Percentiles rank a stretch among this genome's conserved stretches.
Evolutionary conservation across 2,113 vertebrate genomes (phyloP).

Genomic region (Macquaria australasica): DNA sequence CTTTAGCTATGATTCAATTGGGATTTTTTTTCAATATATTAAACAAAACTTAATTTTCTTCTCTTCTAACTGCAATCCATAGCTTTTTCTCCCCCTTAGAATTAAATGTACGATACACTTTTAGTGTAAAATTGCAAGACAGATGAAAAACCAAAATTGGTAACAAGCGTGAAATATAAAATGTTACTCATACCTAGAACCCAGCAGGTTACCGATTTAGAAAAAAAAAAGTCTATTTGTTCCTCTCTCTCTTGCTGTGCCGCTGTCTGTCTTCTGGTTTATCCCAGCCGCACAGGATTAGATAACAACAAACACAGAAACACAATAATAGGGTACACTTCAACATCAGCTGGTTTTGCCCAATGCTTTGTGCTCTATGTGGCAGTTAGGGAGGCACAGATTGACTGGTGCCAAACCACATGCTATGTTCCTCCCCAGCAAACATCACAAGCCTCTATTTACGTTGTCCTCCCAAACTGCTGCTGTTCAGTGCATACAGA

Average conservation of each 20-base stretch:
- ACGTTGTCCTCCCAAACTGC: constrained; percentile 58
- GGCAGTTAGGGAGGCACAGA: constrained; percentile 62
- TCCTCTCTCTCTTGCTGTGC: constrained; percentile 16
- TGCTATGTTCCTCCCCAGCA: constrained; percentile 60
- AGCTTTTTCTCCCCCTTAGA: background rate
- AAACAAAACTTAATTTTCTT: background rate
- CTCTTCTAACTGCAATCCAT: background rate
- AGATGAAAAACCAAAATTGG: background rate
- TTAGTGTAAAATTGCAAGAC: background rate
- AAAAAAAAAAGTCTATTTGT: background rate
- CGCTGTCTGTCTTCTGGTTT: constrained; percentile 29
- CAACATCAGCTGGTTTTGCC: constrained; percentile 61
- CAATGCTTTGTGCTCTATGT: constrained; percentile 60
- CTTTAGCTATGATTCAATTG: background rate
- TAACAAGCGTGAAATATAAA: constrained; percentile 3
- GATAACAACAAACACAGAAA: constrained; percentile 55
- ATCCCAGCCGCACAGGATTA: constrained; percentile 59
- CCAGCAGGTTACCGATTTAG: constrained; percentile 13
- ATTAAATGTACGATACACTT: background rate
- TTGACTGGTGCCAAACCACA: constrained; percentile 66
- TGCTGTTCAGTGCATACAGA: constrained; percentile 44
- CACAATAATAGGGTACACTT: constrained; percentile 66
- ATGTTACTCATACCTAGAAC: constrained; percentile 2
- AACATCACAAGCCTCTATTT: constrained; percentile 71
- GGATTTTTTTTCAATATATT: background rate